Conservation (phyloP, 1,140 invertebrate species). For the Panagrolaimus sp. region DNA sequence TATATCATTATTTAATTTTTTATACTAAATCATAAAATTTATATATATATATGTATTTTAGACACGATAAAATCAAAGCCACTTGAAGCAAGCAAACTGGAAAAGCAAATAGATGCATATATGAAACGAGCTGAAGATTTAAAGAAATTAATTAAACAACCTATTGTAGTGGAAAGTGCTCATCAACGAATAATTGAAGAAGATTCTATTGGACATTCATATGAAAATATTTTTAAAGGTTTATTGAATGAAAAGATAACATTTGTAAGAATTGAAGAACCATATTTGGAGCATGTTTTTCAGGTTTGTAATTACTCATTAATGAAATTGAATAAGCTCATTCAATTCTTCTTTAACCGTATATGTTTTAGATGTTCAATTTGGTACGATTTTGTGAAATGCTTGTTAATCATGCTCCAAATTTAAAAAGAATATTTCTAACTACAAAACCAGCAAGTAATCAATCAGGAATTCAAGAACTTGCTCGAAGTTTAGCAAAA, state of each 20-base stretch:
- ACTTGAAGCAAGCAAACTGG: too few species aligned
- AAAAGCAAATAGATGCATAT: too few species aligned
- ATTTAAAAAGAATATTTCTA: neutral
- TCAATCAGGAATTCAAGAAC: neutral
- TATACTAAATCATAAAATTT: too few species aligned
- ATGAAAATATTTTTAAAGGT: neutral
- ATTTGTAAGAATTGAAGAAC: neutral
- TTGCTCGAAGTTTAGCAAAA: neutral
- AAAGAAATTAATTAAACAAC: too few species aligned
- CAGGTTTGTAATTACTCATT: neutral
- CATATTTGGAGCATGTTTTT: neutral
- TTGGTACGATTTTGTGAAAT: constrained; percentile 8
- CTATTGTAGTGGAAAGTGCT: neutral
- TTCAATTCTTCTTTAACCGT: too few species aligned
- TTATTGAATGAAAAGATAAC: neutral
- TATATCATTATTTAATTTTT: too few species aligned
- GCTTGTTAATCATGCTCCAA: neutral
- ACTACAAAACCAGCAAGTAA: neutral
- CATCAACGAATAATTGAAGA: neutral
- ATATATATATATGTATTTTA: too few species aligned
- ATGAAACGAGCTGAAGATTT: too few species aligned
- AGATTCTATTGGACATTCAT: neutral
- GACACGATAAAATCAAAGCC: too few species aligned
- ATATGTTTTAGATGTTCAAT: neutral
- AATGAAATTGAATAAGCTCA: neutral